These are phyloP conservation scores for Planiliza haematocheilus DNA, from an alignment of 2,113 vertebrate genomes.

Conservation along the genomic window DNA sequence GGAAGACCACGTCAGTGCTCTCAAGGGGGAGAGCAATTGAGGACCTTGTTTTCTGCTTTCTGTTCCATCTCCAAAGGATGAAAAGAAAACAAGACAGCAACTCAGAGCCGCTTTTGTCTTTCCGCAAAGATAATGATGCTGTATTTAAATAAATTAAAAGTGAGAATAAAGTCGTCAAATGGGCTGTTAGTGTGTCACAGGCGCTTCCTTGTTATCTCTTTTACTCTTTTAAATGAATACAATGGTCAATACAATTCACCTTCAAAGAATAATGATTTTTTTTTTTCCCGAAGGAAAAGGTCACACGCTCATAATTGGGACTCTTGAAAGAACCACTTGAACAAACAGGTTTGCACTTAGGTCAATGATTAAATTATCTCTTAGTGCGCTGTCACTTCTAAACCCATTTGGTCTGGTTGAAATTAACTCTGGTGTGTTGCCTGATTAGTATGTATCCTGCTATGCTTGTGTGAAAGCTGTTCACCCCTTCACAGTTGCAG, in stretches of 20 bases:
- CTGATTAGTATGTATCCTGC: too few species aligned
- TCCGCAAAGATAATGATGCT: slow-evolving; percentile 41
- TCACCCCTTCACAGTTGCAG: too few species aligned
- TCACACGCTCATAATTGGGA: neutral
- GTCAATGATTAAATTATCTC: neutral
- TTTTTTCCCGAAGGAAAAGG: slow-evolving; percentile 8
- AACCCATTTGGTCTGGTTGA: too few species aligned
- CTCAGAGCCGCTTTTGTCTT: slow-evolving; percentile 52
- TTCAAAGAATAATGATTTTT: slow-evolving; percentile 3
- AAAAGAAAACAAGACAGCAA: slow-evolving; percentile 60
- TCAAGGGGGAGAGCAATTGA: slow-evolving; percentile 42
- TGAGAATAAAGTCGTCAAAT: slow-evolving; percentile 47
- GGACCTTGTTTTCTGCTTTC: slow-evolving; percentile 62
- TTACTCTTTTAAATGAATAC: slow-evolving; percentile 18
- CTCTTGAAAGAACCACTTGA: neutral
- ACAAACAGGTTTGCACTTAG: neutral
- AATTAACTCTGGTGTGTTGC: too few species aligned
- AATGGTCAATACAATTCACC: neutral
- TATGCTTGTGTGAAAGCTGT: too few species aligned
- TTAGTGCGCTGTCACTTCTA: too few species aligned
- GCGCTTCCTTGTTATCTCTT: slow-evolving; percentile 2
- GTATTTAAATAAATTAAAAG: slow-evolving; percentile 43
- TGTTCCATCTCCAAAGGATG: slow-evolving; percentile 38
- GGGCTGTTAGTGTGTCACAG: slow-evolving; percentile 19
- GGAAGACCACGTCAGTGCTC: slow-evolving; percentile 56